phyloP scores from a whole-genome alignment of 2,113 vertebrate genomes.

The Meriones unguiculatus region DNA sequence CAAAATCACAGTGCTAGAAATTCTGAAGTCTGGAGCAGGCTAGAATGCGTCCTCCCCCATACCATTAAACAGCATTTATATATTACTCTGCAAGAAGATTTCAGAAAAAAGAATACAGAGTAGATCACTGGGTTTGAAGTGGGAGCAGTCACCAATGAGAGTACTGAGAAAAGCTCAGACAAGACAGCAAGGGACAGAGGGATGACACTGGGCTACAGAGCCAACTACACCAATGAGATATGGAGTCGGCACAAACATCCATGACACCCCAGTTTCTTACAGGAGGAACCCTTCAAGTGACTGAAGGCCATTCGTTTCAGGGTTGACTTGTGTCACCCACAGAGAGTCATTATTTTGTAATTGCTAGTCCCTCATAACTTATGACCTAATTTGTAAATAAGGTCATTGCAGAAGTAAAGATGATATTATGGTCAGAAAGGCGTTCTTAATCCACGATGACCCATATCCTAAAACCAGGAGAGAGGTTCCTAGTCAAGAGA shows the following conservation, averaged over 20 bases:
- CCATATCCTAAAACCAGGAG: neutral
- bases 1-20: neutral
- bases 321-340: neutral
- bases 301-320: neutral
- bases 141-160: neutral
- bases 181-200: no score
- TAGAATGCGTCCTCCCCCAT: neutral
- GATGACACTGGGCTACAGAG: no score
- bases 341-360: neutral
- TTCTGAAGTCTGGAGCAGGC: neutral
- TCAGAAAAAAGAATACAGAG: neutral
- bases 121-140: neutral
- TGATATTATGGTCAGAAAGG: neutral
- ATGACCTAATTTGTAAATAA: neutral
- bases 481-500: neutral
- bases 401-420: neutral
- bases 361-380: no score
- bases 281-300: fast-evolving
- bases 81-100: neutral
- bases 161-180: neutral
- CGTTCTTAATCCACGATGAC: fast-evolving
- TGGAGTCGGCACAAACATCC: fast-evolving
- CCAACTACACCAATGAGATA: neutral
- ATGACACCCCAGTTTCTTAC: neutral
- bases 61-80: neutral